These are phyloP conservation scores for Anthopleura xanthogrammica DNA, from an alignment of 92 coral and sea anemone genomes.

Conservation along the genomic window DNA sequence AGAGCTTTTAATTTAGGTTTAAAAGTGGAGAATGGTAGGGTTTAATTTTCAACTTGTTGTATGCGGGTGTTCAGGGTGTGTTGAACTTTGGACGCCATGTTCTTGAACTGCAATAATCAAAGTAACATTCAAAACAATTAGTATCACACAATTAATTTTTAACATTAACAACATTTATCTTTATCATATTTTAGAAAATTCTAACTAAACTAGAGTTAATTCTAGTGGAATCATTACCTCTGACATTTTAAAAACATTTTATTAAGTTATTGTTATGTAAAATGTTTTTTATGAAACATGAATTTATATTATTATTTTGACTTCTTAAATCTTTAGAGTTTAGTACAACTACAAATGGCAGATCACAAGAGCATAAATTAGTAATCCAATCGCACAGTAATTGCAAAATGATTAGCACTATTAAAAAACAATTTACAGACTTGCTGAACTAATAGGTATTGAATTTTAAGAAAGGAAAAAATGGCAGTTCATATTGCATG, in stretches of 20 bases:
- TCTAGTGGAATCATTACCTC: background rate
- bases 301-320: background rate
- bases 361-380: no score
- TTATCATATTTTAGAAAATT: background rate
- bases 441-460: background rate
- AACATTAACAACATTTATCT: background rate
- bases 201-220: background rate
- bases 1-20: background rate
- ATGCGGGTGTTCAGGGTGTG: conserved; percentile 33
- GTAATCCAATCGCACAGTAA: no score
- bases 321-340: background rate
- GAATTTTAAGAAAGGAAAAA: background rate
- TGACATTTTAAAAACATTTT: background rate
- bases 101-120: conserved; percentile 37
- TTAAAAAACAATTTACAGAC: background rate
- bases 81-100: conserved; percentile 27
- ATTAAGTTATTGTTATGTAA: background rate
- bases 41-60: conserved; percentile 29
- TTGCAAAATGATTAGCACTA: no score
- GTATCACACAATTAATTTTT: background rate
- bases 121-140: conserved; percentile 17
- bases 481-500: background rate
- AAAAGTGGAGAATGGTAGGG: conserved; percentile 11
- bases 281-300: background rate
- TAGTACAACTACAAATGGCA: background rate